Evolutionary conservation across 2,888 invertebrate species (phyloP).

Genomic region (Pyralis farinalis): DNA sequence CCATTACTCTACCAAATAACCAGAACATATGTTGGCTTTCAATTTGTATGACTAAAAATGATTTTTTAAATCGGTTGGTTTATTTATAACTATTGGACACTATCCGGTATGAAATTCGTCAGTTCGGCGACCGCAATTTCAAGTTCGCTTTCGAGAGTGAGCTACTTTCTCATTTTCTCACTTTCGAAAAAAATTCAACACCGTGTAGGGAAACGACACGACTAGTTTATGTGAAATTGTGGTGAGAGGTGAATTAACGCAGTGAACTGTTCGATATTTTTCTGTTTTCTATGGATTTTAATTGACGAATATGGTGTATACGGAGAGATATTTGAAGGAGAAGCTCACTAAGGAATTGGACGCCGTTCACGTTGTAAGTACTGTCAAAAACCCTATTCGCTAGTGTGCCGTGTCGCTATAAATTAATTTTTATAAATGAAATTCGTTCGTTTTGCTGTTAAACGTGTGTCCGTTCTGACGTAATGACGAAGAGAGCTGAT

Average conservation of each 20-base stretch:
- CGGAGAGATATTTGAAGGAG: constrained; percentile 83
- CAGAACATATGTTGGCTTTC: constrained; percentile 12
- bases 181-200: constrained; percentile 57
- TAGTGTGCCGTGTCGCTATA: constrained; percentile 47
- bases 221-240: constrained; percentile 30
- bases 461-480: constrained; percentile 19
- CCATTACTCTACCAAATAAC: constrained; percentile 29
- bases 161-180: constrained; percentile 63
- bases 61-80: constrained; percentile 31
- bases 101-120: constrained; percentile 61
- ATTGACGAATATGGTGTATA: constrained; percentile 82
- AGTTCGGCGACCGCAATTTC: constrained; percentile 60
- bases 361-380: constrained; percentile 87
- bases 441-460: constrained; percentile 23
- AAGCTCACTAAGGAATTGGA: constrained; percentile 85
- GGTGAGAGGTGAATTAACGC: constrained; percentile 46
- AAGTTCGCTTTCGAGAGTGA: constrained; percentile 54
- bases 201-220: constrained; percentile 28
- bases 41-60: constrained; percentile 17
- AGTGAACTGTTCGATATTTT: constrained; percentile 28
- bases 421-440: constrained; percentile 39
- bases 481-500: constrained; percentile 59
- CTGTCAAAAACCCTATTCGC: constrained; percentile 60
- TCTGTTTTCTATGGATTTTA: constrained; percentile 47
- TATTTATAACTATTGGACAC: constrained; percentile 29